These are phyloP conservation scores for Triplophysa rosa DNA, from an alignment of 2,113 vertebrate species.

Conservation along the genomic window DNA sequence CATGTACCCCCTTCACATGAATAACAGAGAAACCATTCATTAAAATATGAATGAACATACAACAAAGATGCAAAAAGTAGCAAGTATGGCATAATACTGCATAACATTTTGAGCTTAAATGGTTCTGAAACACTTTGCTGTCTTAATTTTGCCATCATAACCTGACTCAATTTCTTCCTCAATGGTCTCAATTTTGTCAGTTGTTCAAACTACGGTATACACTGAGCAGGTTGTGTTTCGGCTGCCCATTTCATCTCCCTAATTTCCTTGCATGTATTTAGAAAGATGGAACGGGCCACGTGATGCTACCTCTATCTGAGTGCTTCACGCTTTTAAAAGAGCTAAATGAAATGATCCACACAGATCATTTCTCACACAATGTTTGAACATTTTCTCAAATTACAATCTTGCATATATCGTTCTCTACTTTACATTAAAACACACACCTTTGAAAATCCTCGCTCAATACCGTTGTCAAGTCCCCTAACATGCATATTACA, in stretches of 20 bases:
- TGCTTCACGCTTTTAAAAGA: background rate
- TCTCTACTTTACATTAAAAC: background rate
- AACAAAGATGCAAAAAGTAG: background rate
- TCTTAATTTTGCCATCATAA: too few species aligned
- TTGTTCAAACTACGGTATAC: background rate
- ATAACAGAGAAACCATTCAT: background rate
- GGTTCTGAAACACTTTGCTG: background rate
- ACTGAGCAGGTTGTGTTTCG: background rate
- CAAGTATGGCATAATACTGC: too few species aligned
- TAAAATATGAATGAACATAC: background rate
- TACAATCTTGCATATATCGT: background rate
- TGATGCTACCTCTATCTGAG: background rate
- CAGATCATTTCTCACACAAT: background rate
- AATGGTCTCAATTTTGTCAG: background rate
- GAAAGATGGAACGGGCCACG: constrained; percentile 9
- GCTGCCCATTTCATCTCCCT: background rate
- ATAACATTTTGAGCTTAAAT: too few species aligned
- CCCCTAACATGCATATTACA: too few species aligned
- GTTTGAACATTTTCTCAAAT: background rate
- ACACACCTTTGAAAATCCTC: too few species aligned
- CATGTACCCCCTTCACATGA: background rate
- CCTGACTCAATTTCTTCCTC: background rate
- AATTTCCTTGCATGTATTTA: too few species aligned
- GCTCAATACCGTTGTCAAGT: too few species aligned
- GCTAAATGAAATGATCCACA: constrained; percentile 2